These are phyloP conservation scores for Margarornis squamiger DNA, from an alignment of 2,797 vertebrate species.

Conservation along the genomic window DNA sequence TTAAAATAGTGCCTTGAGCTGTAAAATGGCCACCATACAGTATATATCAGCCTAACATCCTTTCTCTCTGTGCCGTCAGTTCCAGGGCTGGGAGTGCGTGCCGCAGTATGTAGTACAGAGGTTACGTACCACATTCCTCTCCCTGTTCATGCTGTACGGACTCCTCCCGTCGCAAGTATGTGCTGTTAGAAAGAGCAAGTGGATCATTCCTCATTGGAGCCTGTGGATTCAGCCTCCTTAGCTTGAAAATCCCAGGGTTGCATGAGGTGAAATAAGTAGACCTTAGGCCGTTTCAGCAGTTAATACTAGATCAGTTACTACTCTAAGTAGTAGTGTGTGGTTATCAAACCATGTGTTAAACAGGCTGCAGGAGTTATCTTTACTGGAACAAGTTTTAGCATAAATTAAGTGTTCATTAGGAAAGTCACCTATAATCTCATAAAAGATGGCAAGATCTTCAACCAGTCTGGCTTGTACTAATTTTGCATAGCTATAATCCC, in stretches of 20 bases:
- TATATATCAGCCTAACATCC: fast-evolving
- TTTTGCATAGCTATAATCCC: neutral
- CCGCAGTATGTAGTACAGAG: neutral
- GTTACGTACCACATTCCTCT: neutral
- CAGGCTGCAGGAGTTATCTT: neutral
- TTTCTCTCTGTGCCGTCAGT: neutral
- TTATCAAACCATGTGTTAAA: neutral
- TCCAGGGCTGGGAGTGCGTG: fast-evolving
- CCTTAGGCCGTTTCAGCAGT: neutral
- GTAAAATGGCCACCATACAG: neutral
- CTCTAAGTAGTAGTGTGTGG: neutral
- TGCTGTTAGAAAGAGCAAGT: neutral
- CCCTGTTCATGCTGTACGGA: fast-evolving
- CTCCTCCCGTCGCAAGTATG: neutral
- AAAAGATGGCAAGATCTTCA: neutral
- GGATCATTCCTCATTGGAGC: neutral
- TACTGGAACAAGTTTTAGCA: neutral
- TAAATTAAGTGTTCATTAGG: neutral
- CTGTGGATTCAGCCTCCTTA: neutral
- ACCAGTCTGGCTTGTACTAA: neutral
- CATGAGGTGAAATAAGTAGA: neutral
- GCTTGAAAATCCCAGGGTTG: neutral
- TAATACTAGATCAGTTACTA: neutral
- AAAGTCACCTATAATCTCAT: neutral
- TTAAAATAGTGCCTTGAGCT: neutral